These are phyloP conservation scores for Philypnodon macrostomus DNA, from an alignment of 2,797 vertebrate species.

Conservation along the genomic window DNA sequence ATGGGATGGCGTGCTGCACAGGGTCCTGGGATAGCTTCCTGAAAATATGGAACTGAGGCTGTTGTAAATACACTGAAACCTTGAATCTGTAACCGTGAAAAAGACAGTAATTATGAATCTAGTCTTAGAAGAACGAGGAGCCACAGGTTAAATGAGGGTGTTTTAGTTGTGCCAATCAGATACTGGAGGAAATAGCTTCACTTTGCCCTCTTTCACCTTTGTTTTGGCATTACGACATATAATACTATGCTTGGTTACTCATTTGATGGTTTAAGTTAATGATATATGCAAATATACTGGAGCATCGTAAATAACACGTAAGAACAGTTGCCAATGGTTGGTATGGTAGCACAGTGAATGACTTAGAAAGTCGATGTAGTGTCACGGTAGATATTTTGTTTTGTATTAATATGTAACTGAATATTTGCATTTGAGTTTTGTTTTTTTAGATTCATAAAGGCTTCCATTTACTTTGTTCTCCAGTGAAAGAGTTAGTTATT, in stretches of 20 bases:
- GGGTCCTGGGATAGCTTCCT: constrained; percentile 99
- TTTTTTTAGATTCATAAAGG: constrained; percentile 46
- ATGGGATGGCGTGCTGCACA: constrained; percentile 94
- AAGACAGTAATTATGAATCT: constrained; percentile 34
- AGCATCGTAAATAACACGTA: constrained; percentile 39
- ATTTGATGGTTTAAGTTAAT: constrained; percentile 37
- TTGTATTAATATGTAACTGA: constrained; percentile 39
- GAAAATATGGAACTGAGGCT: constrained; percentile 91
- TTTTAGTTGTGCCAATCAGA: constrained; percentile 70
- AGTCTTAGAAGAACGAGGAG: constrained; percentile 40
- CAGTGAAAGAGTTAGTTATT: constrained; percentile 54
- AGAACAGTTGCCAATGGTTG: constrained; percentile 69
- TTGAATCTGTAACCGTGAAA: constrained; percentile 19
- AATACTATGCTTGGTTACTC: constrained; percentile 38
- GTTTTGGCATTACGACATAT: constrained; percentile 38
- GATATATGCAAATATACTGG: constrained; percentile 44
- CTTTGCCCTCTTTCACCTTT: constrained; percentile 38
- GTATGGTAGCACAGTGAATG: constrained; percentile 58
- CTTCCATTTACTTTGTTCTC: constrained; percentile 54
- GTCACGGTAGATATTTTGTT: constrained; percentile 44
- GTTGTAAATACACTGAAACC: background rate
- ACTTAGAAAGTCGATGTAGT: constrained; percentile 44
- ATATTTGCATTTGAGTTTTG: constrained; percentile 45
- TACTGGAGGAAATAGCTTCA: constrained; percentile 48
- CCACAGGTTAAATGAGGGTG: constrained; percentile 44